Percentiles rank a stretch among this genome's conserved stretches.
phyloP scores from a whole-genome alignment of 2,888 invertebrate genomes.

The Nasonia oneida region DNA sequence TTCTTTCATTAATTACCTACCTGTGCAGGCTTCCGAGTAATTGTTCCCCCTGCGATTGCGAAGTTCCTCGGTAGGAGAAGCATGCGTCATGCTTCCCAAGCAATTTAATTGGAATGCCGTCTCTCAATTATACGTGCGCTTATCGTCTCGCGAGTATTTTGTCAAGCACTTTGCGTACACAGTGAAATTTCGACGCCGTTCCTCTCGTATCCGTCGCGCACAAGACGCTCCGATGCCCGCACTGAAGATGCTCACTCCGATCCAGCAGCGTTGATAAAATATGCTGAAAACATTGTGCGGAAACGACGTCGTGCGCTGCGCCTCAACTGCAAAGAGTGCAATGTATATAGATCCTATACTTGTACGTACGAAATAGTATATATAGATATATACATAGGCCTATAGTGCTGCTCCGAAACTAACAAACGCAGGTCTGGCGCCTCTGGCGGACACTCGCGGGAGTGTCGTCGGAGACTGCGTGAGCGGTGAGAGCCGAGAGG shows the following conservation, averaged over 20 bases:
- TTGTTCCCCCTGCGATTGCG: constrained; percentile 16
- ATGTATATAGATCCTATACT: background rate
- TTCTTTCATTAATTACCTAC: constrained; percentile 22
- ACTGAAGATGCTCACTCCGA: background rate
- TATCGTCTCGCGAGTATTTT: constrained; percentile 53
- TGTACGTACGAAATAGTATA: background rate
- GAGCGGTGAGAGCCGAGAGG: background rate
- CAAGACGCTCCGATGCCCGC: background rate
- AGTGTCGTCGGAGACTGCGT: background rate
- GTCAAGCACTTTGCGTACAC: constrained; percentile 33
- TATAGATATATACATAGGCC: no score
- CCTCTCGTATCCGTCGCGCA: background rate
- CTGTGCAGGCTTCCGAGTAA: constrained; percentile 21
- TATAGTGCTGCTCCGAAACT: no score
- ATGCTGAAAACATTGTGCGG: constrained; percentile 41
- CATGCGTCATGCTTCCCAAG: constrained; percentile 60
- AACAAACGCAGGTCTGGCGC: background rate
- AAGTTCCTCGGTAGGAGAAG: constrained; percentile 35
- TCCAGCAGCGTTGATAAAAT: constrained; percentile 13
- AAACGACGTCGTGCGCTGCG: constrained; percentile 34
- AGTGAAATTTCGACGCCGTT: background rate
- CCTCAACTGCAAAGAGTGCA: constrained; percentile 36
- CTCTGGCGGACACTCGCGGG: background rate
- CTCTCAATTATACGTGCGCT: constrained; percentile 42
- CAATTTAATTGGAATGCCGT: constrained; percentile 62